phyloP scores from a whole-genome alignment of 2,888 invertebrate genomes.

The Agrochola circellaris region DNA sequence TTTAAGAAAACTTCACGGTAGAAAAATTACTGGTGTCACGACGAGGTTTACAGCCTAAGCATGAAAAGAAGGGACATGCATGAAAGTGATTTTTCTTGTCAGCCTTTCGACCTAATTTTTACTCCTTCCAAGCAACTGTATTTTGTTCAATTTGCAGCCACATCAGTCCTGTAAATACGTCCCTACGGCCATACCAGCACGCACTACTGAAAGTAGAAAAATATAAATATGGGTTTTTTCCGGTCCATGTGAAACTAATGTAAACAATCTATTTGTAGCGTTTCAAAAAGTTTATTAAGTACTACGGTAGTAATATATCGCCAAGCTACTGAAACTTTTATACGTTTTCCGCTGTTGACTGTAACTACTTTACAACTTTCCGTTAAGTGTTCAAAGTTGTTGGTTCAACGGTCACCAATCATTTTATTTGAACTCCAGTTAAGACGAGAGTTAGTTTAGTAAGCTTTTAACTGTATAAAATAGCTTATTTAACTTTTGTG shows the following conservation, averaged over 20 bases:
- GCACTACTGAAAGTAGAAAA: neutral
- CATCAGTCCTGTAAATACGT: neutral
- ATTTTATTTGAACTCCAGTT: neutral
- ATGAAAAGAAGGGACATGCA: no score
- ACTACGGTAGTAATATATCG: neutral
- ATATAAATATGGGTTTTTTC: neutral
- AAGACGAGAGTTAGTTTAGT: no score
- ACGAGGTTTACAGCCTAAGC: no score
- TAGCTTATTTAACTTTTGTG: neutral
- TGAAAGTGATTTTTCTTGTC: no score
- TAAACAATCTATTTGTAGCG: neutral
- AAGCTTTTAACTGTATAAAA: neutral
- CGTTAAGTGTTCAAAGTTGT: slow-evolving; percentile 8
- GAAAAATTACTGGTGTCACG: no score
- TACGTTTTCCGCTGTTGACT: neutral
- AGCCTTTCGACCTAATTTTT: no score
- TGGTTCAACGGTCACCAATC: neutral
- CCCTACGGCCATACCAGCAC: neutral
- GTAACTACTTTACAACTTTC: slow-evolving; percentile 18
- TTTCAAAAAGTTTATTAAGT: neutral
- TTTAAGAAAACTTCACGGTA: no score
- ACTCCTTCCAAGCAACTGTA: neutral
- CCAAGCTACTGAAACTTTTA: slow-evolving; percentile 17
- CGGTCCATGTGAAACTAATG: neutral
- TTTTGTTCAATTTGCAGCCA: neutral